Evolutionary conservation across 2,888 invertebrate species (phyloP).

Genomic region (Hypselothyrea guttata): DNA sequence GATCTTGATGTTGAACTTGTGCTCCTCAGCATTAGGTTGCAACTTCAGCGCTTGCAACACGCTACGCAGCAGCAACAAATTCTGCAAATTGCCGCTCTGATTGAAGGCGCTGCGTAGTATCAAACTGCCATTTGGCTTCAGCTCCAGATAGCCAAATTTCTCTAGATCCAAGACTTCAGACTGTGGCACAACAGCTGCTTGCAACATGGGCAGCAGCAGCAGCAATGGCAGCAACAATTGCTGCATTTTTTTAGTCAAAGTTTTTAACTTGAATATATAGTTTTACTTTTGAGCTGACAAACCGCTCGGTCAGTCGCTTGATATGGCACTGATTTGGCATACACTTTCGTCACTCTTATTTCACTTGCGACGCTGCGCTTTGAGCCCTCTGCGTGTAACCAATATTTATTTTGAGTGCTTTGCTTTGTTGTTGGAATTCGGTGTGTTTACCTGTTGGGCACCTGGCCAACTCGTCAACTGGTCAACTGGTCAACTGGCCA

Average conservation of each 20-base stretch:
- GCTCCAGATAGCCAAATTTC: conserved; percentile 67
- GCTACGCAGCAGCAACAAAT: conserved; percentile 61
- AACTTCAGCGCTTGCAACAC: conserved; percentile 63
- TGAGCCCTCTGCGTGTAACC: conserved; percentile 36
- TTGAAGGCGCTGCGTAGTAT: conserved; percentile 50
- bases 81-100: conserved; percentile 48
- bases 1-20: conserved; percentile 69
- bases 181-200: conserved; percentile 50
- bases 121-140: conserved; percentile 69
- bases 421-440: conserved; percentile 50
- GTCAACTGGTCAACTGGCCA: conserved; percentile 1
- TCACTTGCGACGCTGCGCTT: conserved; percentile 63
- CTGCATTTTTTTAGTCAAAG: conserved; percentile 44
- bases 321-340: conserved; percentile 60
- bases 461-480: conserved; percentile 46
- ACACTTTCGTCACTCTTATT: conserved; percentile 38
- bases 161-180: conserved; percentile 29
- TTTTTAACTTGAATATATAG: conserved; percentile 1
- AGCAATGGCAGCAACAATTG: conserved; percentile 10
- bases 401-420: conserved; percentile 46
- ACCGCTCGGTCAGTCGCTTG: conserved; percentile 50
- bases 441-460: conserved; percentile 56
- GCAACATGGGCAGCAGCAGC: conserved; percentile 18
- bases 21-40: conserved; percentile 17
- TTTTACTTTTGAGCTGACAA: conserved; percentile 9